Base-by-base conservation (phyloP, 2,797 vertebrate species). In the Corythornis leucogaster region DNA sequence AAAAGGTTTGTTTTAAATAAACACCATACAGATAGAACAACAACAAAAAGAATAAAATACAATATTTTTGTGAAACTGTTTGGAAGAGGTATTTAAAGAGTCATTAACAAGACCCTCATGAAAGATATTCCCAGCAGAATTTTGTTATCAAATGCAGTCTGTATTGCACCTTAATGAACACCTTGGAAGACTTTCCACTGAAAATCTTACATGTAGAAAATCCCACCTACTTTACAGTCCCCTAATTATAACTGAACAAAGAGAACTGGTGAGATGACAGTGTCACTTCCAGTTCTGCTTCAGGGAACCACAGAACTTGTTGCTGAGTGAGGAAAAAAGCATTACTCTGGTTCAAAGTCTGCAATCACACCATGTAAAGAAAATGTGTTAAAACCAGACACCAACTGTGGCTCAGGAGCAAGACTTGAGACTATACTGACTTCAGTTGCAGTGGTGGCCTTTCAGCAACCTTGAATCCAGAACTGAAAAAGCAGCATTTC, bases 231-330 rank as follows among this genome's bases (percentile, higher is more conserved):
- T 86, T 74, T 70, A 70, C 38, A 57, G 45, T 11, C 58, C 14
- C 62, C 40, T 84, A 87, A 83, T 66, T 80, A 75, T 58, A 87
- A 58, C 46, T n/a, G 55, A 93, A 85, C 33, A 76, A 94, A 92
- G 61, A 45, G 55, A 92, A 89, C 73, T 69, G 73, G 51, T 54
- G 77, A 87, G 64, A 58, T 61, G 50, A 31, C 68, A 85, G 11
- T 15, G 57, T 77, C 70, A 61, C 51, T 87, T 89, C 40, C 51
- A 77, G 20, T 67, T 89, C 70, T 76, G 82, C 89, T 75, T 46
- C 26, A n/a, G 67, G 31, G 70, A 90, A 35, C 31, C 24, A 17
- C 11, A 25, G 5, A 64, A 70, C 50, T 80, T 5, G 0, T 75
- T 87, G 33, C 46, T 12, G 30, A 78, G 59, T 14, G 21, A 12